Conservation (phyloP, 1,140 invertebrate genomes). For the Brachionus rubens region DNA sequence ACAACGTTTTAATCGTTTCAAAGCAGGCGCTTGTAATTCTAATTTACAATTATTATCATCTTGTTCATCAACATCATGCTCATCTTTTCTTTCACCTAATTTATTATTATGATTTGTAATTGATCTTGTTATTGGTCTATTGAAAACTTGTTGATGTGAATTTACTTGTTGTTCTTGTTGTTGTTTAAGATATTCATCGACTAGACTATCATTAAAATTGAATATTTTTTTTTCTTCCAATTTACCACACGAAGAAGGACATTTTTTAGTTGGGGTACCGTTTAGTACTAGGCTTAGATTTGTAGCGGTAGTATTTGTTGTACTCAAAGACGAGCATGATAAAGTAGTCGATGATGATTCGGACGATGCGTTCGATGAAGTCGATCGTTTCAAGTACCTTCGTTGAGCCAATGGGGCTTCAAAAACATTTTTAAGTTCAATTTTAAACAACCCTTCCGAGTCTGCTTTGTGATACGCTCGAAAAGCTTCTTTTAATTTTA, state of each 20-base stretch:
- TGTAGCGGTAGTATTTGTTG: not conserved
- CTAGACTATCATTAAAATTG: slow-evolving; percentile 29
- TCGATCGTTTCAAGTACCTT: slow-evolving; percentile 64
- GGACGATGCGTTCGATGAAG: slow-evolving; percentile 28
- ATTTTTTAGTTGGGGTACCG: slow-evolving; percentile 32
- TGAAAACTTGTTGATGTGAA: slow-evolving; percentile 39
- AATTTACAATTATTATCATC: not conserved
- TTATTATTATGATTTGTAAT: slow-evolving; percentile 40
- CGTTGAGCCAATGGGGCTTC: slow-evolving; percentile 71
- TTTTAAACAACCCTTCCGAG: slow-evolving; percentile 68
- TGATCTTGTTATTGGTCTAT: slow-evolving; percentile 26
- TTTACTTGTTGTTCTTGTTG: not conserved
- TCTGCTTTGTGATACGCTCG: slow-evolving; percentile 71
- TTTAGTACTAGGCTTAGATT: not conserved
- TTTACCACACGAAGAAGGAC: slow-evolving; percentile 34
- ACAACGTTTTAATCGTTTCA: slow-evolving; percentile 20
- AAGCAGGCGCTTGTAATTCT: not conserved
- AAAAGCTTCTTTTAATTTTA: slow-evolving; percentile 65
- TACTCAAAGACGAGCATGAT: slow-evolving; percentile 3
- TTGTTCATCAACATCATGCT: not conserved
- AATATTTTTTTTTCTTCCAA: slow-evolving; percentile 27
- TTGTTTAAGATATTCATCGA: slow-evolving; percentile 31
- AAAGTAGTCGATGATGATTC: slow-evolving; percentile 9
- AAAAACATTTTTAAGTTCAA: slow-evolving; percentile 60
- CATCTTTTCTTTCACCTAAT: not conserved